Evolutionary conservation across 2,888 invertebrate genomes (phyloP).

Genomic region (Rhopalosiphum nymphaeae): DNA sequence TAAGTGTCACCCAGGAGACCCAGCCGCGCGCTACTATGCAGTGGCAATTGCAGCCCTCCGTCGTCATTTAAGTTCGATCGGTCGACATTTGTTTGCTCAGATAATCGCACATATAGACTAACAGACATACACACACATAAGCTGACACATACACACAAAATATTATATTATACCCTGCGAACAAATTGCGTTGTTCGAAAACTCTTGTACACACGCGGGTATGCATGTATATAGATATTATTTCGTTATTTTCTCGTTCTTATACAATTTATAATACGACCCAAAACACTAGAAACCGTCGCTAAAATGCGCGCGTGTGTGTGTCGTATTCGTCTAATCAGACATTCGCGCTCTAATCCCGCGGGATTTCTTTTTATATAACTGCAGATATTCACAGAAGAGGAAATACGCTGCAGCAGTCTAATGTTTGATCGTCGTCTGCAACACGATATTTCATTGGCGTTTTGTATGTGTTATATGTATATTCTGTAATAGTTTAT

Average conservation of each 20-base stretch:
- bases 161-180: background rate
- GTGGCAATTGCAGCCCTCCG: constrained; percentile 7
- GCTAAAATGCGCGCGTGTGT: background rate
- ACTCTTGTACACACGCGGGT: constrained; percentile 2
- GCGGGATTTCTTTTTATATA: background rate
- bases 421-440: background rate
- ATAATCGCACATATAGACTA: constrained; percentile 21
- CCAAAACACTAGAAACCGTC: background rate
- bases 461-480: background rate
- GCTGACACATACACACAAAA: background rate
- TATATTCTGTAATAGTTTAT: background rate
- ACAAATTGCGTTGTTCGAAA: constrained; percentile 43
- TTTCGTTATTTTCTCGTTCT: background rate
- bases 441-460: background rate
- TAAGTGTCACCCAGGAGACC: constrained; percentile 61
- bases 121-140: background rate
- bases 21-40: background rate
- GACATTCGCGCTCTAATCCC: background rate
- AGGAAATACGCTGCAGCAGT: background rate
- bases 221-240: background rate
- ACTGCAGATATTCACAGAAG: background rate
- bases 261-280: background rate
- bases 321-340: background rate
- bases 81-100: constrained; percentile 48
- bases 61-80: constrained; percentile 58